Base-by-base conservation (phyloP, 92 coral and sea anemone species). In the Bergia puertoricense region DNA sequence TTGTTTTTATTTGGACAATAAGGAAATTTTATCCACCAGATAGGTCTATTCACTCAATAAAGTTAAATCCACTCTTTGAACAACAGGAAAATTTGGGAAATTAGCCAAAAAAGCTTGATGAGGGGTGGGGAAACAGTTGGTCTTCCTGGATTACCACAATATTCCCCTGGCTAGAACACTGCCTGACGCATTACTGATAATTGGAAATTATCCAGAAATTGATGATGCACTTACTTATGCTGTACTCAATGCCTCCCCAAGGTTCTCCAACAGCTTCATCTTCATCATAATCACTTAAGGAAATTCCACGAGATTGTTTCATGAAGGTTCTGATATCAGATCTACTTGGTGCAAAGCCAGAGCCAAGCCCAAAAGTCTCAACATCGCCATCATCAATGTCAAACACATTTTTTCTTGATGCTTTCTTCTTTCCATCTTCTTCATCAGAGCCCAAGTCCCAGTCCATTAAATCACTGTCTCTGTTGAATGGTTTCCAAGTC, bases 231-330 rank as follows among this genome's bases (percentile, higher is more conserved):
- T 84, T 18, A 84, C 87, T 84, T 84, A 84, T 71, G 30, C 87
- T 84, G 69, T 84, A 84, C 79, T 84, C 87, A 84, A 84, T 84
- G 78, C 87, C 87, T 23, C 87, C 87, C 87, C 87, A 84, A 15
- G 87, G 87, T 30, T 84, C 87, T 48, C 87, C 87, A 13, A 84
- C 87, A 69, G 79, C 87, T 46, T 84, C 87, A 2, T 46, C 87
- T 48, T 84, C 79, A 69, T 23, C 77, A 71, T 84, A 84, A 84
- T 84, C 87, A 84, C 22, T 84, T 22, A 84, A 22, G 5, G 79
- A 71, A 46, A 84, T 84, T 8, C 87, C 87, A 30, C 79, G 87
- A 84, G 87, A 84, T 20, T 84, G 87, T 71, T 84, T 84, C 87
- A 84, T 84, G 13, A 84, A 84, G 8, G 87, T 44, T 5, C 72